Percentiles rank a stretch among this genome's conserved stretches.
Evolutionary conservation across 2,113 vertebrate species (phyloP).

Genomic region (Glareola pratincola): DNA sequence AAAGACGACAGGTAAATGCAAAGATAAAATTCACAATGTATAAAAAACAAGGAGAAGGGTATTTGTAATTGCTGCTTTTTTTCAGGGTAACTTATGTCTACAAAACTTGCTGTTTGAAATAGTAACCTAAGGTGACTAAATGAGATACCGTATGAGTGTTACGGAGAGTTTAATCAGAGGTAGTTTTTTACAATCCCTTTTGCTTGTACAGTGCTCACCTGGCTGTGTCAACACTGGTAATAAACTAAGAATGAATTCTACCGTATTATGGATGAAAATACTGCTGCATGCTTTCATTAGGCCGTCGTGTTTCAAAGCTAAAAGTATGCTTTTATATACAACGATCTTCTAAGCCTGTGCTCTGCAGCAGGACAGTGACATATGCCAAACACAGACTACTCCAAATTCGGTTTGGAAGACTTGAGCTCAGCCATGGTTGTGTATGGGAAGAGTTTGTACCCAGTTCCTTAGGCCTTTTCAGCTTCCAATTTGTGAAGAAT

Average conservation of each 20-base stretch:
- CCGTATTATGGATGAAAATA: slow-evolving; percentile 58
- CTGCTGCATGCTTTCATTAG: slow-evolving; percentile 79
- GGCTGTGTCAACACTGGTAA: slow-evolving; percentile 78
- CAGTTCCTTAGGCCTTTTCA: slow-evolving; percentile 58
- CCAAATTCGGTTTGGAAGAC: slow-evolving; percentile 59
- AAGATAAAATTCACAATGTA: slow-evolving; percentile 47
- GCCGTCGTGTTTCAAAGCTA: slow-evolving; percentile 66
- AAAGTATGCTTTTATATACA: slow-evolving; percentile 67
- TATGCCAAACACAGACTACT: slow-evolving; percentile 68
- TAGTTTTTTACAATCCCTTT: slow-evolving; percentile 69
- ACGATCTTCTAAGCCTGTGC: slow-evolving; percentile 61
- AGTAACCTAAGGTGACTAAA: slow-evolving; percentile 76
- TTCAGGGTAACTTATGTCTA: slow-evolving; percentile 81
- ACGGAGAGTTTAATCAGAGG: slow-evolving; percentile 72
- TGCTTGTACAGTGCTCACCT: slow-evolving; percentile 75
- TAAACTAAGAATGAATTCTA: slow-evolving; percentile 70
- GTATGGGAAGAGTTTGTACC: slow-evolving; percentile 61
- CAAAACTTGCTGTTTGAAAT: slow-evolving; percentile 72
- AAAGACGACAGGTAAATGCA: slow-evolving; percentile 65
- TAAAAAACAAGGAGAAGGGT: slow-evolving; percentile 58
- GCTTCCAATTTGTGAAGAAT: slow-evolving; percentile 74
- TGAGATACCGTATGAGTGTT: slow-evolving; percentile 63
- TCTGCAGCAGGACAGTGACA: slow-evolving; percentile 60
- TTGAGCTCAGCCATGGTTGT: slow-evolving; percentile 66
- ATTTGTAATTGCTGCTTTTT: slow-evolving; percentile 84